Conservation (phyloP, 2,797 vertebrate species). For the Rhinella marina region DNA sequence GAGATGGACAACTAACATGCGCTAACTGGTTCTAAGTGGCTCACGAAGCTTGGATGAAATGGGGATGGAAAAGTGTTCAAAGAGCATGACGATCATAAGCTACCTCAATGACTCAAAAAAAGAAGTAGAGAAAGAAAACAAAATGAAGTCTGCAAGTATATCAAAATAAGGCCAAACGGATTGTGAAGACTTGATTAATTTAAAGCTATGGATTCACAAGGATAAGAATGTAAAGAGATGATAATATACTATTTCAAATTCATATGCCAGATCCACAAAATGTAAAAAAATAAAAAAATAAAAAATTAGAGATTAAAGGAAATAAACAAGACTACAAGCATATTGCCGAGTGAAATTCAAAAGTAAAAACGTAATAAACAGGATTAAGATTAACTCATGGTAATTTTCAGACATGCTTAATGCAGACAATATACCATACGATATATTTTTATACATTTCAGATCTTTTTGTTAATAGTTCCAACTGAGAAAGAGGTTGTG, state of each 20-base stretch:
- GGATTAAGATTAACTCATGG: neutral
- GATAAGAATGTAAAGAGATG: constrained; percentile 81
- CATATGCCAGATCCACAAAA: constrained; percentile 83
- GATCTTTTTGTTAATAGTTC: neutral
- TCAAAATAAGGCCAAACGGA: constrained; percentile 84
- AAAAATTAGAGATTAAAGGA: constrained; percentile 36
- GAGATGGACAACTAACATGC: neutral
- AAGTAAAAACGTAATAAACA: neutral
- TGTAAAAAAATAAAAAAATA: constrained; percentile 72
- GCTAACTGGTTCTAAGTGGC: neutral
- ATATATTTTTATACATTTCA: neutral
- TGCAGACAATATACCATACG: neutral
- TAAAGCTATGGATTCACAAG: constrained; percentile 80
- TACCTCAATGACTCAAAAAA: constrained; percentile 76
- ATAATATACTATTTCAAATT: constrained; percentile 71
- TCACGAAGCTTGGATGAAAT: constrained; percentile 71
- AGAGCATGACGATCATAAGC: constrained; percentile 68
- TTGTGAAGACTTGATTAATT: constrained; percentile 78
- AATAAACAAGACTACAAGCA: constrained; percentile 64
- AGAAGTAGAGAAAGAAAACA: constrained; percentile 84
- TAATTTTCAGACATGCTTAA: neutral
- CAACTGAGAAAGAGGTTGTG: neutral
- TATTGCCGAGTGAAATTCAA: neutral
- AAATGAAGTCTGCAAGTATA: constrained; percentile 85
- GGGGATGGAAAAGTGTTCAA: constrained; percentile 61